A percentile compares a stretch with the other conserved stretches of the same genome.
These are phyloP conservation scores for Bombus pascuorum DNA, from an alignment of 1,140 invertebrate species.

Conservation along the genomic window DNA sequence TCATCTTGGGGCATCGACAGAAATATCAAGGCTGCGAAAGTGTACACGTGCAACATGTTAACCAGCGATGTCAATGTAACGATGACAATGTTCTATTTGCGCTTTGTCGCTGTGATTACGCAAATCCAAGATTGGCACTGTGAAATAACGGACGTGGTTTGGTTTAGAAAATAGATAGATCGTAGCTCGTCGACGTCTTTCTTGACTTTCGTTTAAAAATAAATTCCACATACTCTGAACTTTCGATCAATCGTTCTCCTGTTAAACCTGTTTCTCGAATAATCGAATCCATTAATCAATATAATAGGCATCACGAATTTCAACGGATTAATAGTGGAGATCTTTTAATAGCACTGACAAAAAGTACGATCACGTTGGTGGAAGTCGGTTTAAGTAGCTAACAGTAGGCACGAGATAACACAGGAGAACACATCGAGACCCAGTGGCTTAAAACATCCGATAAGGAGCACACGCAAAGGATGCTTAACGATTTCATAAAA, in stretches of 20 bases:
- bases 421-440: slow-evolving; percentile 10
- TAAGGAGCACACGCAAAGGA: slow-evolving; percentile 65
- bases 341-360: background rate
- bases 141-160: slow-evolving; percentile 24
- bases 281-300: background rate
- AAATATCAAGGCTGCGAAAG: slow-evolving; percentile 62
- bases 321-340: background rate
- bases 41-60: slow-evolving; percentile 37
- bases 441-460: slow-evolving; percentile 63
- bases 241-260: background rate
- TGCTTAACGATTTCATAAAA: slow-evolving; percentile 75
- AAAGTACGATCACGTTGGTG: slow-evolving; percentile 21
- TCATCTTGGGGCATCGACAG: slow-evolving; percentile 53
- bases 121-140: slow-evolving; percentile 51
- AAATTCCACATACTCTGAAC: background rate
- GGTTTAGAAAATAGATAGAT: background rate
- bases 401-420: slow-evolving; percentile 54
- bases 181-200: background rate
- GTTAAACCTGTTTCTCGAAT: background rate
- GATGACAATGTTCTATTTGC: slow-evolving; percentile 58
- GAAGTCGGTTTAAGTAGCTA: slow-evolving; percentile 41
- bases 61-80: slow-evolving; percentile 1
- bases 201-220: background rate
- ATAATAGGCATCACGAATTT: background rate
- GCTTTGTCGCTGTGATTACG: slow-evolving; percentile 56